A percentile compares a stretch with the other conserved stretches of the same genome.
These are phyloP conservation scores for Tachyglossus aculeatus DNA, from an alignment of 2,797 vertebrate genomes.

Conservation along the genomic window DNA sequence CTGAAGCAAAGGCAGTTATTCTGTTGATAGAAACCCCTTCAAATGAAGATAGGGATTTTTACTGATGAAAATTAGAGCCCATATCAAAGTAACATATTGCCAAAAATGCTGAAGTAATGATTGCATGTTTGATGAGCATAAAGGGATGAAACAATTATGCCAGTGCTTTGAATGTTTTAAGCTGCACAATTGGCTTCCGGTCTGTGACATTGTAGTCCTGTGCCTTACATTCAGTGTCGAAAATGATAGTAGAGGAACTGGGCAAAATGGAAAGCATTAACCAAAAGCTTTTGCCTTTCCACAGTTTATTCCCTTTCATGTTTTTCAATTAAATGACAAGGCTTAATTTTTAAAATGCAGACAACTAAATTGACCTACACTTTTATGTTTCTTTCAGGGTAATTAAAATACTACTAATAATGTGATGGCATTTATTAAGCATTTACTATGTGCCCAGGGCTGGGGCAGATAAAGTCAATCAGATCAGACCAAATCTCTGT, in stretches of 20 bases:
- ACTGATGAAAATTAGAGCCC: conserved; percentile 4
- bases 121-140: conserved; percentile 3
- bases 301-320: background rate
- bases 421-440: too few species aligned
- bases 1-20: background rate
- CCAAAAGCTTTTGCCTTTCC: background rate
- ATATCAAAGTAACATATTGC: background rate
- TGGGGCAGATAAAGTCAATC: too few species aligned
- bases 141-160: background rate
- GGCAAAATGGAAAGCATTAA: background rate
- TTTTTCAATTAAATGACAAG: too few species aligned
- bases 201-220: background rate
- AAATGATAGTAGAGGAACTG: background rate
- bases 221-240: background rate
- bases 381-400: too few species aligned
- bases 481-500: too few species aligned
- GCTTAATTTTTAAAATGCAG: too few species aligned
- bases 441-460: too few species aligned
- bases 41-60: conserved; percentile 20
- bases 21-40: background rate
- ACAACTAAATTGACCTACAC: too few species aligned
- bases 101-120: conserved; percentile 16
- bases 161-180: conserved; percentile 31
- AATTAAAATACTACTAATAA: too few species aligned
- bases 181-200: background rate